Base-by-base conservation (phyloP, 2,888 invertebrate genomes). In the Alsophila aescularia region DNA sequence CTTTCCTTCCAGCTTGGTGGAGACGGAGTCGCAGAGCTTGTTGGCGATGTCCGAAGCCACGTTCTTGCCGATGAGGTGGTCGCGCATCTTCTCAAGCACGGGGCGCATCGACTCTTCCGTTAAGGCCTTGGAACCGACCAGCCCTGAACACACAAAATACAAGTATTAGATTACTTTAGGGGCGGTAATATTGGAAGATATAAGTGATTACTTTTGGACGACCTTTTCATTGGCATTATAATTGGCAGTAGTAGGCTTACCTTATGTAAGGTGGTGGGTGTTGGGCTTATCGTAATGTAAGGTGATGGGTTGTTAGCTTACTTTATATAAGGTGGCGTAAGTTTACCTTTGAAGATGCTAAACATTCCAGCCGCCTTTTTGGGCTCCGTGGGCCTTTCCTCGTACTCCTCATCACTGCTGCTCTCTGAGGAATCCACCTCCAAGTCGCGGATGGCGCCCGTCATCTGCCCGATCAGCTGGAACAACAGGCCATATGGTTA, bases 61-160 rank as follows among this genome's bases (percentile, higher is more conserved):
- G 85, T 99, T 99, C 88, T 99, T 99, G 0, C 94, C 93, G 69
- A 99, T 99, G 50, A 99, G 93, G 81, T 98, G 99, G 82, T 99
- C 99, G 58, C 96, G 96, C 90, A 99, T 93, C 85, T 98, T 98
- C 43, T 98, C 98, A 70, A 99, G 88, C 15, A 95, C 96, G 0
- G 98, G 96, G 44, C 93, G 93, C 93, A 99, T 95, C 64, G 96
- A 96, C 34, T 95, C 95, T 1, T 93, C 92, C 0, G 96, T 94
- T 52, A 99, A 89, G 35, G 96, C 96, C 85, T 99, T 99, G 1
- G 96, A 95, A 0, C 97, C 97, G n/a, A 98, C 97, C 54, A 98
- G 92, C 14, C 96, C 95, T 91, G 87, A 0, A 8, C 7, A 24
- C 5, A 7, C 24, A 8, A 24, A 7, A 24, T 7, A 24, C n/a